Evolutionary conservation across 2,888 invertebrate genomes (phyloP), one percentile per base, ranked within the genome.

Genomic region (Tinea semifulvella): DNA sequence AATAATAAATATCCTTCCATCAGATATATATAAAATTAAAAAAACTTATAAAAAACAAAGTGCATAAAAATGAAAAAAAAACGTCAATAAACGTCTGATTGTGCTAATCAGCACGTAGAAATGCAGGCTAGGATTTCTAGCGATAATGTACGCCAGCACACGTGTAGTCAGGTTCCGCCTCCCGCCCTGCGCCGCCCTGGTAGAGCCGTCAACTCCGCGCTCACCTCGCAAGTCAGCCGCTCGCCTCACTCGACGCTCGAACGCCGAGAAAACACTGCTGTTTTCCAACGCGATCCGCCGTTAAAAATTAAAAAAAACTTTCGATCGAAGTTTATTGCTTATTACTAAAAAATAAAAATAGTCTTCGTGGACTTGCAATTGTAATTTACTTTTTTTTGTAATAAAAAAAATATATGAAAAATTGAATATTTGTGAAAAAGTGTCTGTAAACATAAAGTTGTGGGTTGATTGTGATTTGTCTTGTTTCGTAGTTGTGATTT

Each of bases 261-360:
- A 71, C 69, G 76, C 74, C 71, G 80, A 76, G 75, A 75, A 79
- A 79, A 73, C 67, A 74, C 72, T 69, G 72, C 64, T 63, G n/a
- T n/a, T n/a, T n/a, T n/a, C n/a, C n/a, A n/a, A n/a, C 68, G 71
- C 72, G 77, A 76, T 76, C 73, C 76, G 65, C 62, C 71, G 75
- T 62, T 40, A 36, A 6, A 18, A 18, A 42, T 18, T 25, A 18
- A 36, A 65, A n/a, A n/a, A n/a, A 69, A 75, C 66, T 75, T 76
- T 65, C 65, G 65, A 60, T 61, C 61, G 58, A 63, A 58, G 58
- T 56, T 60, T 56, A 49, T 22, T 20, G n/a, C 11, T 13, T 13
- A 17, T 40, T 13, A 14, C 10, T 18, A 40, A 11, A 5, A 11
- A n/a, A 14, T 36, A 10, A 36, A 31, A 2, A 31, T 2, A 36